A percentile compares a stretch with the other conserved stretches of the same genome.
phyloP scores from a whole-genome alignment of 2,888 invertebrate species.

The Mechanitis mazaeus region DNA sequence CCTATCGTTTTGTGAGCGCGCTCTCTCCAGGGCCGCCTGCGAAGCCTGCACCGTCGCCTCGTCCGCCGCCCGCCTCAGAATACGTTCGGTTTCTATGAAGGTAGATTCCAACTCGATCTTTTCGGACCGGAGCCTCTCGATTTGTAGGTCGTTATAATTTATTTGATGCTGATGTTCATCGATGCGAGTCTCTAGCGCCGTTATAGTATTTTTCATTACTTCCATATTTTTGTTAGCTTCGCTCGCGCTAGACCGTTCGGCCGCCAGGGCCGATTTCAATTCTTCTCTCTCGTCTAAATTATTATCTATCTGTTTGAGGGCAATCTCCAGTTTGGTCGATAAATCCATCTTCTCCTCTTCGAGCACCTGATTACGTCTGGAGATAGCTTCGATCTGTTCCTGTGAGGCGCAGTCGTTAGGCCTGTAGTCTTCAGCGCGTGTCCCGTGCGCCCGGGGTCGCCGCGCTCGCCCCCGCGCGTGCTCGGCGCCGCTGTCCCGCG shows the following conservation, averaged over 20 bases:
- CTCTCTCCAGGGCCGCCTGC: constrained; percentile 83
- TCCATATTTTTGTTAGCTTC: constrained; percentile 50
- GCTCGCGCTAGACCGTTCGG: constrained; percentile 41
- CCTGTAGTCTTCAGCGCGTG: constrained; percentile 63
- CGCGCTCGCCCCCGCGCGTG: constrained; percentile 57
- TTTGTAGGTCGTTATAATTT: constrained; percentile 43
- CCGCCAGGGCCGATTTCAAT: constrained; percentile 42
- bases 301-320: constrained; percentile 52
- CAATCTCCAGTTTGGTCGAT: constrained; percentile 60
- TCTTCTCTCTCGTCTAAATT: constrained; percentile 50
- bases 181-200: constrained; percentile 44
- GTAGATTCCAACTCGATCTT: constrained; percentile 60
- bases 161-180: constrained; percentile 54
- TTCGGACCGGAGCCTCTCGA: constrained; percentile 54
- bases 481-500: constrained; percentile 49
- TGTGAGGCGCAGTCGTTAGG: constrained; percentile 73
- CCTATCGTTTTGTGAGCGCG: constrained; percentile 83
- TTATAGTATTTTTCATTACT: constrained; percentile 41
- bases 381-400: constrained; percentile 70
- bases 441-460: constrained; percentile 59
- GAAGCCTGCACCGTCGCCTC: constrained; percentile 84
- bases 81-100: constrained; percentile 71
- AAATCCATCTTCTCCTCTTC: constrained; percentile 59
- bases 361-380: constrained; percentile 47
- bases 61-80: constrained; percentile 81